These are phyloP conservation scores for Scopus umbretta DNA, from an alignment of 2,113 vertebrate species.

Conservation along the genomic window DNA sequence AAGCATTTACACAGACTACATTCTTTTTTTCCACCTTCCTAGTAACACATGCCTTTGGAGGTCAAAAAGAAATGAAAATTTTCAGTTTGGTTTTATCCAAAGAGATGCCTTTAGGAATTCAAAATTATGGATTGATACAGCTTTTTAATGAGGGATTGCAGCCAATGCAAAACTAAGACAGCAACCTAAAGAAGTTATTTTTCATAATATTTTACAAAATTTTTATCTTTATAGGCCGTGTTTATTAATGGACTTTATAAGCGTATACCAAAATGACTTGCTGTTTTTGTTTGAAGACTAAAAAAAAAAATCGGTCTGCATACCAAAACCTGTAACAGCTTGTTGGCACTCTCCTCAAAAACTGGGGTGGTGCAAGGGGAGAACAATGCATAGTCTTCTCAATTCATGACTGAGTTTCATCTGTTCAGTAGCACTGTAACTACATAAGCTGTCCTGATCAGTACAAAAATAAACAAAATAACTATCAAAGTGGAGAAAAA, in stretches of 20 bases:
- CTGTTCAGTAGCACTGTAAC: not conserved
- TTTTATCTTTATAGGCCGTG: not conserved
- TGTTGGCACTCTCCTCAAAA: not conserved
- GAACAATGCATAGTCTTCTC: not conserved
- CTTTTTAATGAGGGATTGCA: not conserved
- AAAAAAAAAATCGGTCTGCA: not conserved
- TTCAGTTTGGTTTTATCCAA: not conserved
- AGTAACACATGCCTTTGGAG: not conserved
- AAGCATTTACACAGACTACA: not conserved
- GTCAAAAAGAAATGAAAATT: not conserved
- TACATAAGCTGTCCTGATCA: not conserved
- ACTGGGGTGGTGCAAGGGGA: not conserved
- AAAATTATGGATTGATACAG: not conserved
- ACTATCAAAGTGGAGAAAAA: not conserved
- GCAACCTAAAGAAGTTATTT: not conserved
- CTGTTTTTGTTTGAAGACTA: not conserved
- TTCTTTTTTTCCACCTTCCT: not conserved
- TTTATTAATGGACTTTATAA: not conserved
- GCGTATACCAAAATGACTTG: not conserved
- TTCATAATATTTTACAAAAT: not conserved
- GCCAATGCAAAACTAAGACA: not conserved
- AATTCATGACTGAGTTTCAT: not conserved
- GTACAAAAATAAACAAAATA: not conserved
- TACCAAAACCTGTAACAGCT: not conserved
- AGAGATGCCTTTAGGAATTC: not conserved